phyloP scores from a whole-genome alignment of 23 tunicate species.

The Oikopleura vanhoeffeni region DNA sequence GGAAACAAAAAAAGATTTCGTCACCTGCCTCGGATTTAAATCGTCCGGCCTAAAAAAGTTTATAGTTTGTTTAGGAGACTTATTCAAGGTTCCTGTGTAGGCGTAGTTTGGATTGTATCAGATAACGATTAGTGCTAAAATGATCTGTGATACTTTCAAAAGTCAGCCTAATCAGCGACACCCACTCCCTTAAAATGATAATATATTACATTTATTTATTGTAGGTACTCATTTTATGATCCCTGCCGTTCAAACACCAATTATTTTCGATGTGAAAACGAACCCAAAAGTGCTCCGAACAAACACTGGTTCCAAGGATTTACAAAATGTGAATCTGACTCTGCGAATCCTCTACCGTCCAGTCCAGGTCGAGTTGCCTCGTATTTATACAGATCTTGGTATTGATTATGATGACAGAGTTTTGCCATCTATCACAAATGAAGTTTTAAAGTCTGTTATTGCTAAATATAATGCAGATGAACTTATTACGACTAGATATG shows the following conservation, averaged over 20 bases:
- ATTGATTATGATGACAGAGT: slow-evolving; percentile 95
- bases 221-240: slow-evolving; percentile 84
- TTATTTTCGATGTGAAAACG: slow-evolving; percentile 90
- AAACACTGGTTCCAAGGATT: slow-evolving; percentile 92
- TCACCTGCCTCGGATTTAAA: too few relatives aligned
- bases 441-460: slow-evolving; percentile 90
- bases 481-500: slow-evolving; percentile 75
- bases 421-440: slow-evolving; percentile 94
- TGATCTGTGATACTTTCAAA: too few relatives aligned
- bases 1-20: too few relatives aligned
- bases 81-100: too few relatives aligned
- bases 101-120: too few relatives aligned
- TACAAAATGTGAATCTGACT: slow-evolving; percentile 89
- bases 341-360: slow-evolving; percentile 94
- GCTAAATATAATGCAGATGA: slow-evolving; percentile 89
- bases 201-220: too few relatives aligned
- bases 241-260: slow-evolving; percentile 78
- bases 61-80: too few relatives aligned
- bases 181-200: too few relatives aligned
- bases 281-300: slow-evolving; percentile 82
- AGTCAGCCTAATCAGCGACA: too few relatives aligned
- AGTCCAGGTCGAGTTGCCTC: slow-evolving; percentile 56
- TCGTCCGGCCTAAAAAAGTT: too few relatives aligned
- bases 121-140: too few relatives aligned
- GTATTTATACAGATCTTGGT: slow-evolving; percentile 57